Conservation (phyloP, 2,113 vertebrate genomes). For the Anser brachyrhynchus region DNA sequence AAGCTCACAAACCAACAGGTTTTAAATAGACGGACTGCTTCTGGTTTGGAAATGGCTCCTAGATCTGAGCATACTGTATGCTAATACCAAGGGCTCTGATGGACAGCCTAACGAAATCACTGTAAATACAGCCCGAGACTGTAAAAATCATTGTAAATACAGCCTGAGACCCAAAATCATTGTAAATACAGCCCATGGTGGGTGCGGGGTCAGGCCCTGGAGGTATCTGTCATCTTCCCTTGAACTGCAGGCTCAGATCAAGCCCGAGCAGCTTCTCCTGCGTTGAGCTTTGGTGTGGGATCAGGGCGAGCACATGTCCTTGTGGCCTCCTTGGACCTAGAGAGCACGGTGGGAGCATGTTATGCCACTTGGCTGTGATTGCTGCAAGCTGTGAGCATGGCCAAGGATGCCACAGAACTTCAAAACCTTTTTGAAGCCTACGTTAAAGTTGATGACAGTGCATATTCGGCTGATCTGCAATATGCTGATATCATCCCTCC, state of each 20-base stretch:
- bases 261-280: conserved; percentile 44
- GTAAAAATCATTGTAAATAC: no score
- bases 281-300: not conserved
- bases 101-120: not conserved
- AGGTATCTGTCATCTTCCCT: not conserved
- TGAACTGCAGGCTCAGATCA: conserved; percentile 24
- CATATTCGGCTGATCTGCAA: not conserved
- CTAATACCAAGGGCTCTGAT: rapidly evolving
- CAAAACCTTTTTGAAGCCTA: not conserved
- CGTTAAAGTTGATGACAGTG: not conserved
- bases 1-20: not conserved
- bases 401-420: not conserved
- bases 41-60: not conserved
- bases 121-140: not conserved
- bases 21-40: not conserved
- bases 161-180: no score
- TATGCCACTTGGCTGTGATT: not conserved
- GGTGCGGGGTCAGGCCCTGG: not conserved
- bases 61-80: not conserved
- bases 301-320: conserved; percentile 24
- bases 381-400: conserved; percentile 39
- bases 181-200: not conserved
- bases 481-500: not conserved
- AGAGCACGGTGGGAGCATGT: not conserved
- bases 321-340: not conserved